Conservation (phyloP, 2,797 vertebrate species). For the Rhinatrema bivittatum region DNA sequence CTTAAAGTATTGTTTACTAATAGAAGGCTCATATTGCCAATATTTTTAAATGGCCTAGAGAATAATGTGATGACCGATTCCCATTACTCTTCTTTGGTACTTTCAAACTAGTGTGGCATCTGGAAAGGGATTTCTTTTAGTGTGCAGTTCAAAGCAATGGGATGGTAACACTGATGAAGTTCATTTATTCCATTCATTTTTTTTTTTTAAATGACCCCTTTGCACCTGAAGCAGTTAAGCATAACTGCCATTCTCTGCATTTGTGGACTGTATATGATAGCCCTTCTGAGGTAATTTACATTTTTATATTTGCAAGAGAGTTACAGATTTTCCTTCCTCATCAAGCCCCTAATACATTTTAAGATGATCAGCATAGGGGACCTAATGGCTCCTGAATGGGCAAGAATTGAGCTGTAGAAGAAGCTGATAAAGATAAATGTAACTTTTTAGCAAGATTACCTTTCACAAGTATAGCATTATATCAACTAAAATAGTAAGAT, state of each 20-base stretch:
- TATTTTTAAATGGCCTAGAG: too few species aligned
- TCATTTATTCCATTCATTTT: rapidly evolving
- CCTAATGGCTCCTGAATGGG: not conserved
- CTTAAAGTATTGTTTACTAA: too few species aligned
- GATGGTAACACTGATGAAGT: too few species aligned
- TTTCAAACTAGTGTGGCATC: too few species aligned
- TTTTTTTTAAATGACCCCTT: not conserved
- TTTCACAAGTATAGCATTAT: constrained; percentile 1
- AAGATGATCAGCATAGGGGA: constrained; percentile 1
- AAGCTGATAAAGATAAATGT: not conserved
- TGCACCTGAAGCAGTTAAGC: not conserved
- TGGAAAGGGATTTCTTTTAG: too few species aligned
- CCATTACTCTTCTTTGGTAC: too few species aligned
- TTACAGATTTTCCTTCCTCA: not conserved
- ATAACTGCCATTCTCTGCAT: not conserved
- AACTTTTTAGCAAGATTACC: constrained; percentile 1
- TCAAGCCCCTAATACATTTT: constrained; percentile 3
- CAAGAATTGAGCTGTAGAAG: not conserved
- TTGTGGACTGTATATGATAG: too few species aligned
- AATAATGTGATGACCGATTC: too few species aligned
- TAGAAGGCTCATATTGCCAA: too few species aligned
- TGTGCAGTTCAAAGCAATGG: too few species aligned
- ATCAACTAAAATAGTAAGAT: not conserved
- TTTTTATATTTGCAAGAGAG: not conserved
- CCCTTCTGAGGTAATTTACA: not conserved